phyloP scores from a whole-genome alignment of 2,888 invertebrate species.

The Rhopalosiphum nymphaeae region DNA sequence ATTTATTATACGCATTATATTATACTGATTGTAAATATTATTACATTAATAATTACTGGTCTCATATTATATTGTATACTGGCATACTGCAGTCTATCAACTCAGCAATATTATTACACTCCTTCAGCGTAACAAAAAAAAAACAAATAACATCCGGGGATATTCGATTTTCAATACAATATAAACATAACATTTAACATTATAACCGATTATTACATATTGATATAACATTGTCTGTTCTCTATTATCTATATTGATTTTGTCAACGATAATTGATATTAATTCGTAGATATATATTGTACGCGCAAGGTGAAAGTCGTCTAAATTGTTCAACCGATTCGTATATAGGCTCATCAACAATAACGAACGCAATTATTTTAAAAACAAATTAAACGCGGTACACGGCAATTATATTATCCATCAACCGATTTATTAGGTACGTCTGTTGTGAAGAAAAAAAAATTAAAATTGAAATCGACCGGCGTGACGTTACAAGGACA shows the following conservation, averaged over 20 bases:
- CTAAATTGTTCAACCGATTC: slow-evolving; percentile 9
- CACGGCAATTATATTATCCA: slow-evolving; percentile 55
- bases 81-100: not conserved
- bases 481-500: slow-evolving; percentile 44
- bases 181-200: not conserved
- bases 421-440: slow-evolving; percentile 39
- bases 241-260: slow-evolving; percentile 7
- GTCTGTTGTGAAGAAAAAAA: not conserved
- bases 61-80: not conserved
- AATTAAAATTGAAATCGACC: slow-evolving; percentile 33
- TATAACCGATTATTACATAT: not conserved
- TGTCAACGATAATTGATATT: slow-evolving; percentile 14
- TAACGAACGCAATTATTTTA: slow-evolving; percentile 15
- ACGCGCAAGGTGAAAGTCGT: slow-evolving; percentile 41
- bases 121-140: not conserved
- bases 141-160: not conserved
- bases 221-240: not conserved
- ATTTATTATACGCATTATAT: not conserved
- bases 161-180: not conserved
- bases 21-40: not conserved
- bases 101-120: not conserved
- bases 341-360: slow-evolving; percentile 11
- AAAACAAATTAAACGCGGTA: slow-evolving; percentile 54
- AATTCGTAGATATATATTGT: not conserved
- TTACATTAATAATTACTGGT: not conserved